Evolutionary conservation across 2,113 vertebrate genomes (phyloP).

Genomic region (Indicator indicator): DNA sequence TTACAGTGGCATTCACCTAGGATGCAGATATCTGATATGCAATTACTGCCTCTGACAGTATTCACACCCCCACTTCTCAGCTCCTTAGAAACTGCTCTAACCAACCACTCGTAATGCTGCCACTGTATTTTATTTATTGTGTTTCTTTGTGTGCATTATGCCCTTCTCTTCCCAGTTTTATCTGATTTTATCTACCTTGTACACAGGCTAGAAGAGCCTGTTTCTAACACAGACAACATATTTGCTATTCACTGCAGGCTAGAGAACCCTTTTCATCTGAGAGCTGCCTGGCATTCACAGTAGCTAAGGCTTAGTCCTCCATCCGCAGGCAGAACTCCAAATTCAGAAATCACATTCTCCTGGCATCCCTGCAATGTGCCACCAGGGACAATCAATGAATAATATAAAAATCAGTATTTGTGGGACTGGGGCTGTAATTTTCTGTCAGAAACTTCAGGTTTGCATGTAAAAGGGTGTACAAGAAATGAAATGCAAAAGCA

Average conservation of each 20-base stretch:
- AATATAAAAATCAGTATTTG: not conserved
- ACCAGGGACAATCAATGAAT: not conserved
- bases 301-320: not conserved
- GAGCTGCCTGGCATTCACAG: not conserved
- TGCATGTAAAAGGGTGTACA: not conserved
- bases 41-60: not conserved
- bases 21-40: not conserved
- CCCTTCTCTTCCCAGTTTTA: not conserved
- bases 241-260: not conserved
- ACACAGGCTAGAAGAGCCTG: not conserved
- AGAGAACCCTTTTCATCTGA: not conserved
- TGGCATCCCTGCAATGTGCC: not conserved
- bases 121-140: not conserved
- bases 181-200: not conserved
- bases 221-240: not conserved
- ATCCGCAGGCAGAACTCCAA: not conserved
- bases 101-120: not conserved
- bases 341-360: constrained; percentile 5
- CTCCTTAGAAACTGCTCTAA: not conserved
- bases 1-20: not conserved
- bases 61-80: not conserved
- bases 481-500: not conserved
- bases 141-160: not conserved
- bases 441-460: not conserved
- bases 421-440: not conserved